Percentiles rank a stretch among this genome's conserved stretches.
Evolutionary conservation across 2,888 invertebrate species (phyloP).

Genomic region (Argyra leucocephala): DNA sequence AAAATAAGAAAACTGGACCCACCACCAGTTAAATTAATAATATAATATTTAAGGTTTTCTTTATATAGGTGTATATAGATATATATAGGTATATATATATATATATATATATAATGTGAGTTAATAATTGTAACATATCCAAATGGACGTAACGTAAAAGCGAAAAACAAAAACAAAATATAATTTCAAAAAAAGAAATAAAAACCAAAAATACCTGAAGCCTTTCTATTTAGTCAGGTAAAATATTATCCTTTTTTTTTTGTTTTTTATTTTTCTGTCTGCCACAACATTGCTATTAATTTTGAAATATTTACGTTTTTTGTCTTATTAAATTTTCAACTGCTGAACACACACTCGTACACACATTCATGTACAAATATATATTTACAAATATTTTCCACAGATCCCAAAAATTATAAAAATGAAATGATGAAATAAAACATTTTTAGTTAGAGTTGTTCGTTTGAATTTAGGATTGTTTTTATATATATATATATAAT

Average conservation of each 20-base stretch:
- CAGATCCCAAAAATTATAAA: too few relatives aligned
- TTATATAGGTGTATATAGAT: neutral
- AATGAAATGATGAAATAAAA: too few relatives aligned
- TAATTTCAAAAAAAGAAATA: neutral
- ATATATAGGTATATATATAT: neutral
- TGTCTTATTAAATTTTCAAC: neutral
- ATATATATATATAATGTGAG: neutral
- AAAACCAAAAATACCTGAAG: neutral
- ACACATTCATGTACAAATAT: too few relatives aligned
- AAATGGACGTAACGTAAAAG: neutral
- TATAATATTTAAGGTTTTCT: neutral
- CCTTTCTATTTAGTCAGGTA: neutral
- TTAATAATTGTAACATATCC: neutral
- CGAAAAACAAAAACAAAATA: neutral
- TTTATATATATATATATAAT: too few relatives aligned
- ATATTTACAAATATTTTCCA: too few relatives aligned
- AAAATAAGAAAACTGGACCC: neutral
- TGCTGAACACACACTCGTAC: too few relatives aligned
- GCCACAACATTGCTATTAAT: slow-evolving; percentile 3
- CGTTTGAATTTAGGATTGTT: too few relatives aligned
- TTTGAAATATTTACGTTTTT: neutral
- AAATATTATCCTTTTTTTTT: neutral
- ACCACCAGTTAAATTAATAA: neutral
- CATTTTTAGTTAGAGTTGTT: too few relatives aligned
- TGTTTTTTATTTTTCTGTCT: neutral